Evolutionary conservation across 2,797 vertebrate species (phyloP).

Genomic region (Falco naumanni): DNA sequence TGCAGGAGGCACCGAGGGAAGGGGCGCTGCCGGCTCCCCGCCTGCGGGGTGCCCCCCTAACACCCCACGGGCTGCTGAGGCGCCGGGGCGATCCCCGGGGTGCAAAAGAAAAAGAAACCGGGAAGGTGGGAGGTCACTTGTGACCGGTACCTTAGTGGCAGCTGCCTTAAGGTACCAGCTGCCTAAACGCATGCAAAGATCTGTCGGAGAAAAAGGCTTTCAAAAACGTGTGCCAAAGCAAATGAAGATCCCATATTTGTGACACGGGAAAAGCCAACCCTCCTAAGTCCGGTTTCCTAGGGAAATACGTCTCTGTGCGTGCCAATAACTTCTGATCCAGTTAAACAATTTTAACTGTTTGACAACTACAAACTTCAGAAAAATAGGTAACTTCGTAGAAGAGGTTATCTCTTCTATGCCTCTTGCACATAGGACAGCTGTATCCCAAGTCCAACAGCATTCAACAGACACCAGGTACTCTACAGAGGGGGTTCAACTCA

Average conservation of each 20-base stretch:
- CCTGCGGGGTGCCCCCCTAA: neutral
- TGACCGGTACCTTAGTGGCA: neutral
- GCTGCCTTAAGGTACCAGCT: neutral
- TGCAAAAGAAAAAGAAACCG: neutral
- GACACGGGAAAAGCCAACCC: neutral
- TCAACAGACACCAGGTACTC: neutral
- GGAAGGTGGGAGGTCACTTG: neutral
- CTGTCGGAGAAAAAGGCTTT: neutral
- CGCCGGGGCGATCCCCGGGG: neutral
- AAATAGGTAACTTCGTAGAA: neutral
- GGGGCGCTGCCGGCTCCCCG: neutral
- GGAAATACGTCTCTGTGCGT: accelerated
- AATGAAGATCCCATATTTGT: neutral
- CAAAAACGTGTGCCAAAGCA: accelerated
- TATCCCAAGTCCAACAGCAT: neutral
- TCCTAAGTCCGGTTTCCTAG: neutral
- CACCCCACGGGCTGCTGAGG: neutral
- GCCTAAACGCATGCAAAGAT: too few relatives aligned
- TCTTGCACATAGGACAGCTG: accelerated
- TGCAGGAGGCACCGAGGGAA: neutral
- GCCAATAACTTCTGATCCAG: neutral
- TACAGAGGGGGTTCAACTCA: neutral
- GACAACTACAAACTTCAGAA: neutral
- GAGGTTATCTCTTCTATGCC: neutral
- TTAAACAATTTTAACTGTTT: neutral